Evolutionary conservation across 2,113 vertebrate species (phyloP).

Genomic region (Pipa parva): DNA sequence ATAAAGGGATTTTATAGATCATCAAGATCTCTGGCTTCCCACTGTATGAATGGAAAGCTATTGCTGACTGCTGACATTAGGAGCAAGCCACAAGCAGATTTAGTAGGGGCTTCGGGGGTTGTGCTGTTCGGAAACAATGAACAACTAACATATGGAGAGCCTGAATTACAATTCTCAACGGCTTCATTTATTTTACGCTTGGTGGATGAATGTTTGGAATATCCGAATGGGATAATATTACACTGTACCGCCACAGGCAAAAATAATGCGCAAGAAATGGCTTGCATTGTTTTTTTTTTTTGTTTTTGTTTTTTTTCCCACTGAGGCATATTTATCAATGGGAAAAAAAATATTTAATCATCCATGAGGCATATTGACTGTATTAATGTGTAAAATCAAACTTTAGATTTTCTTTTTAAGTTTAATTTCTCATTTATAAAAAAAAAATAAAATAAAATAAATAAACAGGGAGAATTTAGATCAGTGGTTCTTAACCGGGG

Average conservation of each 20-base stretch:
- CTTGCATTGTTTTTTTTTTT: neutral
- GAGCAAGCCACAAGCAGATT: too few species aligned
- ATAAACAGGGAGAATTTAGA: too few species aligned
- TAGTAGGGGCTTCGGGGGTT: too few species aligned
- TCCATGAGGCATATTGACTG: too few species aligned
- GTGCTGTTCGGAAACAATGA: too few species aligned
- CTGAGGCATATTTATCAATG: too few species aligned
- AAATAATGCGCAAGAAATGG: neutral
- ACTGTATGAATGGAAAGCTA: neutral
- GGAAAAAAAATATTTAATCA: neutral
- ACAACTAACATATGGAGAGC: neutral
- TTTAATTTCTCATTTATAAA: too few species aligned
- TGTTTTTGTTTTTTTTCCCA: neutral
- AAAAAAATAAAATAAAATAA: too few species aligned
- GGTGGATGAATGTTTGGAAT: neutral
- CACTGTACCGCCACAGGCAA: neutral
- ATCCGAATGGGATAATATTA: neutral
- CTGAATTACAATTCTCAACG: neutral
- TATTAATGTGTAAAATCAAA: too few species aligned
- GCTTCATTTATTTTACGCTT: neutral
- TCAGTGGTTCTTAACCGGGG: too few species aligned
- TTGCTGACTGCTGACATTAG: neutral
- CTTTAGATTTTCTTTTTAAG: too few species aligned
- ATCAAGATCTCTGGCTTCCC: neutral
- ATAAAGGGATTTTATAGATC: constrained; percentile 6